Evolutionary conservation across 2,797 vertebrate species (phyloP), one percentile per base, ranked within the genome.

Genomic region (Pagetopsis macropterus): DNA sequence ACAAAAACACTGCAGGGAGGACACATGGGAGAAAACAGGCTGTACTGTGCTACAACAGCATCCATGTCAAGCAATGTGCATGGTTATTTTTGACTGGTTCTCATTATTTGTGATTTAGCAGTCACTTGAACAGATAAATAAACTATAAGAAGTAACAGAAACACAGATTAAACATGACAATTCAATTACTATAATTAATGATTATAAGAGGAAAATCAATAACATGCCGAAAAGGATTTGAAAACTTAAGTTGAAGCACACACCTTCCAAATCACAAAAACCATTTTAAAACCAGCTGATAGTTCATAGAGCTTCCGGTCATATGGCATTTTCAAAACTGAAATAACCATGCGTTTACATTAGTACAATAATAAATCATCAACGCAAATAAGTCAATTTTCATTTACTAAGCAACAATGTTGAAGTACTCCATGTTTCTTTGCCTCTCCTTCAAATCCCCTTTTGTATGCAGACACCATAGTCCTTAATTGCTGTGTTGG

Each of bases 391-490:
- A 55, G n/a, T 62, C 37, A 58, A 71, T 46, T 19, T n/a, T 37
- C 46, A 54, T 57, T 7, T 23, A 54, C 23, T 10, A 27, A 49
- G 41, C 59, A 75, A 49, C 51, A 65, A 56, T 52, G 17, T 69
- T 58, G 41, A 78, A 41, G 56, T 72, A 27, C 54, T 76, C 14
- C 6, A 43, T 41, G 31, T 56, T 23, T 45, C 41, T 49, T 11
- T 56, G n/a, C 37, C 61, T 31, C 16, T 40, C 23, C 44, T 33
- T 21, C 65, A 69, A 16, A 54, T 74, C 43, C 23, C 5, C n/a
- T 69, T 72, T 64, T 76, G 43, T 63, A 71, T 67, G 62, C 75
- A 76, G 51, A 58, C 63, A 16, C 11, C 1, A 1, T 16, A 33
- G 54, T 48, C 57, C 19, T 70, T 68, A 45, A 61, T 57, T 54